Evolutionary conservation across 2,113 vertebrate genomes (phyloP).

Genomic region (Sinocyclocheilus anophthalmus): DNA sequence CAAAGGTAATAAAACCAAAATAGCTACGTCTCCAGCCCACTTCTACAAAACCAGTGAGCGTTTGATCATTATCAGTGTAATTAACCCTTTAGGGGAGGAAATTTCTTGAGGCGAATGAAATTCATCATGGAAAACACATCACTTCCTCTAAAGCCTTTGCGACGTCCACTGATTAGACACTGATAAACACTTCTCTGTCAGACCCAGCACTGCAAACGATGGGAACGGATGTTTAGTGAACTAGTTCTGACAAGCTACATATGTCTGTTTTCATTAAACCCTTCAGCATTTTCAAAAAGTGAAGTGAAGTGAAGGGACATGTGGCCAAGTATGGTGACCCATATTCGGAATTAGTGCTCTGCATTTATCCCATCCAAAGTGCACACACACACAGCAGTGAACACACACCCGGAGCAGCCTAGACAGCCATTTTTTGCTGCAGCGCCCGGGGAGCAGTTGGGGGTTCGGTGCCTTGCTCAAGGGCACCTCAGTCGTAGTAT

Average conservation of each 20-base stretch:
- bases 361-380: too few species aligned
- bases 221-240: conserved; percentile 7
- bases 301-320: neutral
- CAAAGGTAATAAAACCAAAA: conserved; percentile 53
- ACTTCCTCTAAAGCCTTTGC: conserved; percentile 55
- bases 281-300: neutral
- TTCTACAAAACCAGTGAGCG: conserved; percentile 13
- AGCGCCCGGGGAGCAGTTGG: too few species aligned
- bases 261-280: neutral
- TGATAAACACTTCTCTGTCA: neutral
- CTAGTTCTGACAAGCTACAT: neutral
- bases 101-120: conserved; percentile 40
- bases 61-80: conserved; percentile 64
- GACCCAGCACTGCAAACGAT: neutral
- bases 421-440: too few species aligned
- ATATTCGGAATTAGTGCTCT: too few species aligned
- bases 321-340: too few species aligned
- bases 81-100: conserved; percentile 52
- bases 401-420: too few species aligned
- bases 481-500: too few species aligned
- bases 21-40: conserved; percentile 25
- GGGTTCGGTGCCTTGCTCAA: too few species aligned
- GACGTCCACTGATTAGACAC: neutral
- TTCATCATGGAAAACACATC: conserved; percentile 57
- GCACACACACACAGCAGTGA: too few species aligned